phyloP scores from a whole-genome alignment of 2,797 vertebrate genomes.

The Pelodytes ibericus region DNA sequence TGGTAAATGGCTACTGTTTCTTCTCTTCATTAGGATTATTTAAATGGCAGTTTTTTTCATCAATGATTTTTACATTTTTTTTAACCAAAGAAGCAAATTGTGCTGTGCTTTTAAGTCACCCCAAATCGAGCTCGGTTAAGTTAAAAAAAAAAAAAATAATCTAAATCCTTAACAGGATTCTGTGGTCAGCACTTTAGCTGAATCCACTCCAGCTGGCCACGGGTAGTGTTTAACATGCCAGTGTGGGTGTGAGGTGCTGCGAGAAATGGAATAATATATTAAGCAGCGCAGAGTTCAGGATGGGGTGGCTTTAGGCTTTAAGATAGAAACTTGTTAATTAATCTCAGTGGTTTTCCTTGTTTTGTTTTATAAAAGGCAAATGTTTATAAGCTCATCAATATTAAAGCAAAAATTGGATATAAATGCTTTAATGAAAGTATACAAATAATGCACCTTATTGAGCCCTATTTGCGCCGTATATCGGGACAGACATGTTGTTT shows the following conservation, averaged over 20 bases:
- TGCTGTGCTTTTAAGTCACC: not conserved
- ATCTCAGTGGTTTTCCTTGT: no score
- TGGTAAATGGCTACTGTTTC: no score
- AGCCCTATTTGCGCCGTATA: no score
- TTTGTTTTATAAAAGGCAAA: no score
- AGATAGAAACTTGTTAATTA: not conserved
- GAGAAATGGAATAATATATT: slow-evolving; percentile 18
- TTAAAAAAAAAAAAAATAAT: not conserved
- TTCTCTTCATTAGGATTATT: no score
- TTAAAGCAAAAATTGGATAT: no score
- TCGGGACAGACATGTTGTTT: no score
- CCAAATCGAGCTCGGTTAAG: not conserved
- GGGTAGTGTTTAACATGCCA: not conserved
- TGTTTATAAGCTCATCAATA: no score
- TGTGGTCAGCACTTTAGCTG: slow-evolving; percentile 10
- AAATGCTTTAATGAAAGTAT: no score
- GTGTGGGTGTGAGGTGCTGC: not conserved
- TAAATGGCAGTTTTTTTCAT: no score
- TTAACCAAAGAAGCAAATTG: not conserved
- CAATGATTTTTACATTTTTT: not conserved
- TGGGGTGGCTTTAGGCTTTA: not conserved
- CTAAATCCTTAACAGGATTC: slow-evolving; percentile 7
- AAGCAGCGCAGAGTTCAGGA: slow-evolving; percentile 14
- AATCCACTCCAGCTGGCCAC: slow-evolving; percentile 3
- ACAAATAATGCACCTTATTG: no score